Conservation (phyloP, 2,888 invertebrate genomes). For the Euproctis similis region DNA sequence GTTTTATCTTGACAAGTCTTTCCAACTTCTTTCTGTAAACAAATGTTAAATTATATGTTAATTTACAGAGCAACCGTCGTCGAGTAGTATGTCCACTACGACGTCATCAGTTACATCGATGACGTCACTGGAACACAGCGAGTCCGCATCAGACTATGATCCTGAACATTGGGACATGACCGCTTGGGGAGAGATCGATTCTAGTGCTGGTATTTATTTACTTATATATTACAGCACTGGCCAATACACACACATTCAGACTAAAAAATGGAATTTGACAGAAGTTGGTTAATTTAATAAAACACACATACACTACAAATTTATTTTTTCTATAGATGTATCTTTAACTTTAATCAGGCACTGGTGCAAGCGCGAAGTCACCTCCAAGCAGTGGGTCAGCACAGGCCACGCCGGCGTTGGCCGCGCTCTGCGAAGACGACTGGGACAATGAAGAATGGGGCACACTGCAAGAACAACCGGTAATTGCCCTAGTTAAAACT, state of each 20-base stretch:
- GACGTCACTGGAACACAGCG: conserved; percentile 90
- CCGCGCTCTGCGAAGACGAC: conserved; percentile 80
- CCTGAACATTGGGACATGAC: conserved; percentile 91
- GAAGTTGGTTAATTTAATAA: too few species aligned
- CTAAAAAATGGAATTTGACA: too few species aligned
- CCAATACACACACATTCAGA: too few species aligned
- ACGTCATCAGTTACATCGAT: conserved; percentile 92
- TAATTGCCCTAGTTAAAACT: conserved; percentile 38
- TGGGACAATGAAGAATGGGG: conserved; percentile 93
- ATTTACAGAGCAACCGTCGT: conserved; percentile 86
- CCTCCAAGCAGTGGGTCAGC: conserved; percentile 65
- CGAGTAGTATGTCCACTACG: conserved; percentile 90
- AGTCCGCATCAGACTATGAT: conserved; percentile 90
- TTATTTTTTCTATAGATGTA: too few species aligned
- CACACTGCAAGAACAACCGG: conserved; percentile 88
- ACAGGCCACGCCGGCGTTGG: conserved; percentile 69
- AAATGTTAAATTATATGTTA: too few species aligned
- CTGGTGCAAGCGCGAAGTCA: conserved; percentile 57
- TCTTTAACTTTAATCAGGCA: conserved; percentile 24
- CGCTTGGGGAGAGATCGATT: conserved; percentile 94
- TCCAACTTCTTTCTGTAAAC: too few species aligned
- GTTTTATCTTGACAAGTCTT: too few species aligned
- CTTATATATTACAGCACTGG: too few species aligned
- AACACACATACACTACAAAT: too few species aligned
- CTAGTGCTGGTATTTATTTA: conserved; percentile 73